Evolutionary conservation across 2,888 invertebrate species (phyloP), one percentile per base, ranked within the genome.

Genomic region (Chalcis sispes): DNA sequence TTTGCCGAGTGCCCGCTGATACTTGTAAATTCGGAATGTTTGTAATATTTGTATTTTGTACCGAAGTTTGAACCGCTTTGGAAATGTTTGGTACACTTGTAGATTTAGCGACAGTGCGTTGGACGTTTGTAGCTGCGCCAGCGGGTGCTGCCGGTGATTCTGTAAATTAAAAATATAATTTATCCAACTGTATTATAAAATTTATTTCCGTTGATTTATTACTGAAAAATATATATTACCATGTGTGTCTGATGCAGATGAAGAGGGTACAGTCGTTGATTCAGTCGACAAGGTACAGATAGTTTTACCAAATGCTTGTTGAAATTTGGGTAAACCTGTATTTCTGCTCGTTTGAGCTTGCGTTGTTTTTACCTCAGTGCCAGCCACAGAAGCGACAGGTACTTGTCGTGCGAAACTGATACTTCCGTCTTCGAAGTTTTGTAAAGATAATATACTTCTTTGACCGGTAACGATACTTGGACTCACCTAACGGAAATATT

Each of bases 261-360:
- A 79, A 0, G 80, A 80, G 4, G 82, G 80, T 29, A 80, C 81
- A 36, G 83, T 86, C 74, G 84, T 86, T 3, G 82, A 78, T 5
- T 84, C 83, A 13, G 81, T 82, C 3, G 85, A 82, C 2, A 85
- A 76, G 0, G 86, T 86, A 48, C 87, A 94, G 56, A 93, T 92
- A 58, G 93, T 92, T 87, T 94, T 94, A 0, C 94, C 94, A 86
- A 95, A 95, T 0, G 94, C 94, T 88, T 94, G 94, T 84, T 94
- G 94, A 85, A 95, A 95, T 87, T 95, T 94, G 2, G 95, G 95
- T 75, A 95, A 89, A 69, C 91, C 87, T 0, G 88, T 77, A 64
- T 87, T 88, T 20, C 69, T 64, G 2, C 32, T 73, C 1, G 82
- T 62, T 27, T 62, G 74, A 1, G 83, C 67, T 7, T 83, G 83